Evolutionary conservation across 2,888 invertebrate genomes (phyloP).

Genomic region (Drosophila phalerata): DNA sequence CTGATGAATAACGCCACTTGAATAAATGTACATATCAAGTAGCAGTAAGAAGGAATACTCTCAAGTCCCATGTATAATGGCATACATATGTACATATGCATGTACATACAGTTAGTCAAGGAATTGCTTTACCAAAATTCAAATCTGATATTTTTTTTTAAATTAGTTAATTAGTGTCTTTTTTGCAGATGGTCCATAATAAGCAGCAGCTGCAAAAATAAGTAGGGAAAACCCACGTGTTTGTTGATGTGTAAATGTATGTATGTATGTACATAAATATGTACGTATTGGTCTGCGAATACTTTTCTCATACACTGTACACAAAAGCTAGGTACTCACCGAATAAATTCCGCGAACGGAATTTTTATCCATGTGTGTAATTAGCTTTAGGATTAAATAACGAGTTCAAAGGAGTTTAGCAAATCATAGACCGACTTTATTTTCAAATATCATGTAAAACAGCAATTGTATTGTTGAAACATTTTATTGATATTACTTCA

Average conservation of each 20-base stretch:
- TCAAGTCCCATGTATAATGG: too few relatives aligned
- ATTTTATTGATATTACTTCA: constrained; percentile 79
- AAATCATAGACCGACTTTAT: neutral
- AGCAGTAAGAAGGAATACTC: too few relatives aligned
- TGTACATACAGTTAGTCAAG: too few relatives aligned
- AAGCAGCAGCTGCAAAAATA: neutral
- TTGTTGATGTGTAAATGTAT: neutral
- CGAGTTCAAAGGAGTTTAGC: neutral
- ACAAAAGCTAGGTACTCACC: too few relatives aligned
- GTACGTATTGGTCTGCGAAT: neutral
- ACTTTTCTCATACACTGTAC: too few relatives aligned
- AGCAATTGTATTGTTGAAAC: constrained; percentile 67
- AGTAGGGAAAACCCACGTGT: neutral
- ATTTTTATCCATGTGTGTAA: too few relatives aligned
- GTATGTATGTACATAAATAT: neutral
- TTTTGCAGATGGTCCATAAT: neutral
- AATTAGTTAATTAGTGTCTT: too few relatives aligned
- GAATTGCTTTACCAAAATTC: too few relatives aligned
- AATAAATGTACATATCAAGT: too few relatives aligned
- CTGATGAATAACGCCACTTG: too few relatives aligned
- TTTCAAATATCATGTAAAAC: constrained; percentile 55
- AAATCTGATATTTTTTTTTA: too few relatives aligned
- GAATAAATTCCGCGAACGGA: neutral
- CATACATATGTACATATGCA: too few relatives aligned
- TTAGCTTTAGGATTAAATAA: neutral